These are phyloP conservation scores for Cephonodes hylas DNA, from an alignment of 2,888 invertebrate genomes.

Conservation along the genomic window DNA sequence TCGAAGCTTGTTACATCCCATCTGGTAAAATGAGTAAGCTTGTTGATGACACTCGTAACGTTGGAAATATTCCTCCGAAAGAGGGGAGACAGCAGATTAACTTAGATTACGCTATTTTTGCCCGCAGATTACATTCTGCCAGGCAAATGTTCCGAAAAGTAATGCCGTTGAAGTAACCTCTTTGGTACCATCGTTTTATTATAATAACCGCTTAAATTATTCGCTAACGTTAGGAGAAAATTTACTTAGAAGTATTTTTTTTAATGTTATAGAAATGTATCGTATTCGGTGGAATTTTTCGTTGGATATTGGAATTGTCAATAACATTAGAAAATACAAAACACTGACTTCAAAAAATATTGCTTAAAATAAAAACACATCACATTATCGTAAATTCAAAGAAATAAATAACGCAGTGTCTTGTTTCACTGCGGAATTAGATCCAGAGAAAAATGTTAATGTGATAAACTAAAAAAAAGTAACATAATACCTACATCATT, in stretches of 20 bases:
- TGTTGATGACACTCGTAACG: not conserved
- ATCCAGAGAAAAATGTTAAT: too few species aligned
- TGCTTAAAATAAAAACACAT: too few species aligned
- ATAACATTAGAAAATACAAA: too few species aligned
- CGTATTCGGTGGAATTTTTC: not conserved
- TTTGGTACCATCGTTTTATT: not conserved
- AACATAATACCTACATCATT: not conserved
- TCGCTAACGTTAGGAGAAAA: not conserved
- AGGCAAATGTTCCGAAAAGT: constrained; percentile 16
- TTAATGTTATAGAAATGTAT: not conserved
- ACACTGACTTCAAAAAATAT: too few species aligned
- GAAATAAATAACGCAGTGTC: too few species aligned
- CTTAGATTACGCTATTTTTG: constrained; percentile 26
- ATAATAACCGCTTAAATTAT: not conserved
- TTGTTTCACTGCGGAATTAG: too few species aligned
- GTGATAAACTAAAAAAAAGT: not conserved
- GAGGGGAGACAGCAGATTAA: constrained; percentile 19
- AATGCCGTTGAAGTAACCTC: not conserved
- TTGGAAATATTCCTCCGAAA: constrained; percentile 16
- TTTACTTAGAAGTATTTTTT: too few species aligned
- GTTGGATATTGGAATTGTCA: too few species aligned
- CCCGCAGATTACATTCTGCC: constrained; percentile 19
- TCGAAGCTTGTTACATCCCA: not conserved
- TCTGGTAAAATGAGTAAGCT: not conserved
- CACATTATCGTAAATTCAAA: too few species aligned